Base-by-base conservation (phyloP, 2,113 vertebrate genomes). In the Raphicerus campestris region DNA sequence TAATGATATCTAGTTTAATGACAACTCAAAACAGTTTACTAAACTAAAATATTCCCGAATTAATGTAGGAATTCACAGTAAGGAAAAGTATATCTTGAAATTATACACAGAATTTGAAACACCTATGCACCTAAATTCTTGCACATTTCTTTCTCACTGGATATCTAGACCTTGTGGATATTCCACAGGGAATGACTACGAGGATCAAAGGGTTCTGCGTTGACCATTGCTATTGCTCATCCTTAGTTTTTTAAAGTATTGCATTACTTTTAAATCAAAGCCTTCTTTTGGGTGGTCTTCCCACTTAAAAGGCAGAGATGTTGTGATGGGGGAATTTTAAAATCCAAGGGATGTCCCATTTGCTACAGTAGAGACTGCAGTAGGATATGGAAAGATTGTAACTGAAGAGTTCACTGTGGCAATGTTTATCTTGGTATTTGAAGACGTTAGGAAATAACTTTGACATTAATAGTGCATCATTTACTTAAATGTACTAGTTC, bases 191-290 rank as follows among this genome's bases (percentile, higher is more conserved):
- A 85, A 7, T 73, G 42, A 86, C 60, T 45, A 80, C 0, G 49
- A 58, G 22, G 49, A 96, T 97, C 96, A 96, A 97, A 97, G 89
- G 2, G 45, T 87, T 96, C 89, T 39, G 53, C n/a, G 66, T 28
- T 91, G 89, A 91, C 89, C 47, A 63, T 10, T 73, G 26, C 73
- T 78, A 30, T 90, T 89, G 19, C 73, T 56, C 81, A 75, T 39
- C 53, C 96, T 97, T 28, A 96, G 42, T 94, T 94, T 97, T 97
- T 97, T 28, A 61, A 63, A 81, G 58, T n/a, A n/a, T 7, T 81
- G 20, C 51, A 75, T 97, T 93, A 93, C 20, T 96, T 97, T 97
- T 94, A 98, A 89, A 97, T 97, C 73, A 97, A 98, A 97, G 83
- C 22, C 19, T 85, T 91, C 61, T 83, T 96, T 78, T 20, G 70